Evolutionary conservation across 2,797 vertebrate genomes (phyloP), one percentile per base, ranked within the genome.

Genomic region (Leuciscus waleckii): DNA sequence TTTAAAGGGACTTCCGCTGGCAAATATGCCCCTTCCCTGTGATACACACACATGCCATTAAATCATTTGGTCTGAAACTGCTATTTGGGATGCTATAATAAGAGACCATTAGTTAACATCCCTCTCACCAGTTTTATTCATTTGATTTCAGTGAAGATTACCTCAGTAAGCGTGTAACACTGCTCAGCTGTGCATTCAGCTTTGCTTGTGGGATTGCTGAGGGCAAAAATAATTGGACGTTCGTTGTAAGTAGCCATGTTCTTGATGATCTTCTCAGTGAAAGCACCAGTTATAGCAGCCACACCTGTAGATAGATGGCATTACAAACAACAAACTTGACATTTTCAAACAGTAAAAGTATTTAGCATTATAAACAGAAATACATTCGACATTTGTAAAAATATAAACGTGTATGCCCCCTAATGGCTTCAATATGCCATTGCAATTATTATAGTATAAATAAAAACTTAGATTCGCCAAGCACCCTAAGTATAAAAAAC

Each of bases 201-300:
- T 92, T 99, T 99, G 93, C 97, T 99, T 63, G 98, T 99, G 79
- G 98, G 98, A 92, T 99, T 99, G 91, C 98, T 99, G 87, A 99
- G 95, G 81, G 98, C 98, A 43, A 99, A 99, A 92, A 99, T 95
- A 90, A 99, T 97, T 1, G 98, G 98, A 87, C 95, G 96, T 88
- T 98, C 93, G 0, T 99, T 98, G 94, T 96, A 97, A 51, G 96
- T 90, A 2, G 96, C 97, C 98, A 99, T 98, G 95, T 97, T 95
- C 93, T 94, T 96, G 90, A 99, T 94, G 83, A 99, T 98, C 91
- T 95, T 96, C 91, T 98, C 97, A 0, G 96, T 98, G 88, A 99
- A 99, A 0, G 98, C 98, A 75, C 98, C 98, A n/a, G 91, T 88
- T 0, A 98, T 91, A 0, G 98, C 98, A 0, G 98, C 98, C 0